Conservation (phyloP, 2,797 vertebrate genomes). For the Acomys russatus region DNA sequence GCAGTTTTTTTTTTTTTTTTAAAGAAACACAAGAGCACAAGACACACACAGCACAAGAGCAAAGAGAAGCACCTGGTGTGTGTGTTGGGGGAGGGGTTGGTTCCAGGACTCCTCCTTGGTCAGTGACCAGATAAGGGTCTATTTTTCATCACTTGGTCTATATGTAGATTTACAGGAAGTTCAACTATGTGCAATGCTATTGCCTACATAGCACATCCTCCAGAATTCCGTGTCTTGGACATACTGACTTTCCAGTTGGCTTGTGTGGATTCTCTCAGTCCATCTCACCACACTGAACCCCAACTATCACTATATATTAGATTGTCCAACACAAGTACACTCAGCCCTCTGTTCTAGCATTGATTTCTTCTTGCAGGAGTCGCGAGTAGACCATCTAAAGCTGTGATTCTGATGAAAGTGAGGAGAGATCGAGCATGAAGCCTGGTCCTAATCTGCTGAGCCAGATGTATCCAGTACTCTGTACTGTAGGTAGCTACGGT, state of each 20-base stretch:
- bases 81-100: not conserved
- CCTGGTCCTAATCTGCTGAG: fast-evolving
- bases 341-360: not conserved
- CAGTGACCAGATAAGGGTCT: not conserved
- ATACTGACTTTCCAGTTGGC: not conserved
- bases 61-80: not conserved
- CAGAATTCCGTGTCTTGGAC: fast-evolving
- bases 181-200: not conserved
- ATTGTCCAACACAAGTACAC: fast-evolving
- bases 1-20: not conserved
- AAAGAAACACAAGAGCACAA: not conserved
- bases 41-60: not conserved
- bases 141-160: not conserved
- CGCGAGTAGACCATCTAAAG: fast-evolving
- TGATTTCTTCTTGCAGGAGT: not conserved
- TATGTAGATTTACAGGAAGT: fast-evolving
- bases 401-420: no score
- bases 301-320: fast-evolving
- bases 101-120: not conserved
- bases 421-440: not conserved
- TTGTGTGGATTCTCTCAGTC: not conserved
- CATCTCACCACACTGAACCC: fast-evolving
- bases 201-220: fast-evolving
- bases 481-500: fast-evolving
- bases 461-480: fast-evolving